These are phyloP conservation scores for Poecile montanus DNA, from an alignment of 2,797 vertebrate species.

Conservation along the genomic window DNA sequence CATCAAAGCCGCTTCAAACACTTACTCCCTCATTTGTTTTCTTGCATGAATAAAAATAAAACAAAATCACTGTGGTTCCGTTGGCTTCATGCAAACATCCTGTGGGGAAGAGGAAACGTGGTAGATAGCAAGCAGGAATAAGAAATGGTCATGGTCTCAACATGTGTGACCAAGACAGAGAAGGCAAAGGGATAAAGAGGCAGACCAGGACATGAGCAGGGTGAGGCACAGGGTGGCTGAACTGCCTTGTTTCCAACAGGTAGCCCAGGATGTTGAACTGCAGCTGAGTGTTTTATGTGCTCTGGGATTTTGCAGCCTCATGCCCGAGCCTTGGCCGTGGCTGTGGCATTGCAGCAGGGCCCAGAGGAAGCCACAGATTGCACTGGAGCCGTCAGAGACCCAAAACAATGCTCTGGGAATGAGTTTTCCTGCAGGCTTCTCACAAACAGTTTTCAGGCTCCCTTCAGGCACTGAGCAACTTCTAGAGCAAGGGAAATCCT, in stretches of 20 bases:
- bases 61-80: background rate
- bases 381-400: background rate
- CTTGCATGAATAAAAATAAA: background rate
- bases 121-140: rapidly evolving
- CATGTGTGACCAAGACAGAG: background rate
- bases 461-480: background rate
- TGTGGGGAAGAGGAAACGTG: background rate
- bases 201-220: rapidly evolving
- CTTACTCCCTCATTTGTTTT: background rate
- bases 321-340: background rate
- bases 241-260: background rate
- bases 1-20: background rate
- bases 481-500: background rate
- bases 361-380: background rate
- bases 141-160: background rate
- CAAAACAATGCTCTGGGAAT: background rate
- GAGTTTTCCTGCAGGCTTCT: background rate
- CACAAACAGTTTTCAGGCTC: background rate
- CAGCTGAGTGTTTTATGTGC: background rate
- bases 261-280: rapidly evolving
- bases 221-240: background rate
- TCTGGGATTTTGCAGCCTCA: background rate
- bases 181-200: background rate
- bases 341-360: background rate
- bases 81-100: background rate